Evolutionary conservation across 1,140 invertebrate species (phyloP), one percentile per base, ranked within the genome.

Genomic region (Drosophila paulistorum): DNA sequence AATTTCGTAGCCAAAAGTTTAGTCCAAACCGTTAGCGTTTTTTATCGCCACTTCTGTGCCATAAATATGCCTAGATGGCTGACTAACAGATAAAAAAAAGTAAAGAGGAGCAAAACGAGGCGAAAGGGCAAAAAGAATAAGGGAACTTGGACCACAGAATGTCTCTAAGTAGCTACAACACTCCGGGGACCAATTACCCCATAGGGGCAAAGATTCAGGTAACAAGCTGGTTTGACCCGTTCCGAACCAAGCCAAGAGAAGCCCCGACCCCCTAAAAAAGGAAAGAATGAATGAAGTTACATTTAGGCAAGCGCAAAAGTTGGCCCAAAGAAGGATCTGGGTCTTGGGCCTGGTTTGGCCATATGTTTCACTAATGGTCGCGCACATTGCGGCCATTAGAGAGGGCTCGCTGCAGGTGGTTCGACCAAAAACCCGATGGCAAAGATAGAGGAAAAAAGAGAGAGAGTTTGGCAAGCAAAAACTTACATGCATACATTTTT

Each of bases 301-400:
- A 81, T 76, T 83, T 76, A 71, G 65, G 65, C 64, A 64, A 64
- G 65, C 74, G 58, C 69, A 79, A 86, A 89, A 83, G 68, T 87
- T 70, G 65, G 73, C 60, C 71, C 65, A 72, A 77, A 68, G 72
- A 71, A 74, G 69, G 60, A 39, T 65, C 63, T 42, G 71, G 33
- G 59, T 64, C 37, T 41, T 65, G 39, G 35, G 48, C 48, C 55
- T 42, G 62, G 45, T 14, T 39, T 11, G 72, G 84, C 84, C 84
- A 89, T 89, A 89, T 89, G 84, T 89, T 89, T 83, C 85, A 80
- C 84, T 89, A 89, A 89, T 89, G 84, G 80, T 87, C 77, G 84
- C 84, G 84, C 84, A 78, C 80, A 89, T 78, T 89, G 85, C 74
- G 84, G 80, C 81, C 84, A 89, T 89, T 89, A 89, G 84, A 66